phyloP scores from a whole-genome alignment of 2,113 vertebrate genomes.

The Psettodes erumei region DNA sequence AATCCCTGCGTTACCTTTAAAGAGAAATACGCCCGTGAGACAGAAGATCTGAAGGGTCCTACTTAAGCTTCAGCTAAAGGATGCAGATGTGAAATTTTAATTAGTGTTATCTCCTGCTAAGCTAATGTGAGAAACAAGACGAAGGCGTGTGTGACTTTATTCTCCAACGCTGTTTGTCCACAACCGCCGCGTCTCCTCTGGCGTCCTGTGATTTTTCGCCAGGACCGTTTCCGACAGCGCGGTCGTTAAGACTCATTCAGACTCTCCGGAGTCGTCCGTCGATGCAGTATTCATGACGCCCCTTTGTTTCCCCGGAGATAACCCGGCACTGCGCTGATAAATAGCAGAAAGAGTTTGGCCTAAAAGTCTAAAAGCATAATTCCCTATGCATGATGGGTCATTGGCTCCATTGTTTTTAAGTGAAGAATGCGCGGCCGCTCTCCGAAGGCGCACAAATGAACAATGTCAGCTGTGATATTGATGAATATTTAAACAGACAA shows the following conservation, averaged over 20 bases:
- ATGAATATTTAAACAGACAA: conserved; percentile 83
- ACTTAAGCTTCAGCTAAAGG: conserved; percentile 33
- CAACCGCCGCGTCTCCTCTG: not conserved
- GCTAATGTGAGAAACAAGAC: conserved; percentile 13
- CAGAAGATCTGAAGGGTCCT: conserved; percentile 44
- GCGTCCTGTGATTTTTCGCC: conserved; percentile 27
- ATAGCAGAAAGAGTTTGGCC: conserved; percentile 39
- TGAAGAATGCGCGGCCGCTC: conserved; percentile 46
- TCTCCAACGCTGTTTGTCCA: conserved; percentile 9
- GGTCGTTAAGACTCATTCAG: conserved; percentile 20
- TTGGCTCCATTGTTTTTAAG: conserved; percentile 68
- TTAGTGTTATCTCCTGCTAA: conserved; percentile 57
- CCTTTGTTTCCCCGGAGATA: conserved; percentile 55
- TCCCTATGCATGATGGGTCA: conserved; percentile 72
- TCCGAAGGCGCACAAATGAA: conserved; percentile 64
- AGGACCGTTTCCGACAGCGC: conserved; percentile 30
- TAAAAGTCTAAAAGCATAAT: conserved; percentile 77
- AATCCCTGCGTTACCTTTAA: conserved; percentile 31
- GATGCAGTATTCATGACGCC: conserved; percentile 72
- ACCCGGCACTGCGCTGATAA: conserved; percentile 35
- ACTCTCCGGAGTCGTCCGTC: conserved; percentile 32
- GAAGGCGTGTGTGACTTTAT: conserved; percentile 22
- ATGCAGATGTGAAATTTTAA: conserved; percentile 71
- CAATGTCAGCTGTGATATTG: conserved; percentile 66
- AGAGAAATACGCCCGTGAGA: conserved; percentile 26